phyloP scores from a whole-genome alignment of 2,888 invertebrate genomes.

The Drosophila fungiperda region DNA sequence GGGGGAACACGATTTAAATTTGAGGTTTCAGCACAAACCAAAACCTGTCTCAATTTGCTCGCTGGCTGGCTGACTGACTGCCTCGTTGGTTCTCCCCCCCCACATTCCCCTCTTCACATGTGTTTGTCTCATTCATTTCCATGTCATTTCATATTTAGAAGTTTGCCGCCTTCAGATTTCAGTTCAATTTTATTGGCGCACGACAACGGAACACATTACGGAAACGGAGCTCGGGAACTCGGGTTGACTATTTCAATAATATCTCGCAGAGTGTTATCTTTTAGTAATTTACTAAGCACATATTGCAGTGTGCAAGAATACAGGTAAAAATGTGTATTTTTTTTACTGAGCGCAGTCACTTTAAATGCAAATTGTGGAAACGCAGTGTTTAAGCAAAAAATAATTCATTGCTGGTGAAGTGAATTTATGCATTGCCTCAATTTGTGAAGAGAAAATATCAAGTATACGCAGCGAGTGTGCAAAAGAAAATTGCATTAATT shows the following conservation, averaged over 20 bases:
- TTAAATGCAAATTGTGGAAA: neutral
- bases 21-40: slow-evolving; percentile 17
- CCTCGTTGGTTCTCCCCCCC: neutral
- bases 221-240: neutral
- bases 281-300: neutral
- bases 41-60: slow-evolving; percentile 59
- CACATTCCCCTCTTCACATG: slow-evolving; percentile 4
- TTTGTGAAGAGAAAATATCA: slow-evolving; percentile 14
- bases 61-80: slow-evolving; percentile 1
- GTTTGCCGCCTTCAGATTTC: slow-evolving; percentile 59
- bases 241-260: neutral
- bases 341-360: neutral
- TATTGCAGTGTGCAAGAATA: neutral
- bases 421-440: slow-evolving; percentile 3
- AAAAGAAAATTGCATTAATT: slow-evolving; percentile 18
- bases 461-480: slow-evolving; percentile 28
- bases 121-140: slow-evolving; percentile 57
- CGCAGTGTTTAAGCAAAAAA: neutral
- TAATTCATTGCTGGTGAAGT: slow-evolving; percentile 10
- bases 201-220: slow-evolving; percentile 47
- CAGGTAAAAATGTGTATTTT: slow-evolving; percentile 13
- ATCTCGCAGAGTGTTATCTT: slow-evolving; percentile 13
- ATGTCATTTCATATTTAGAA: slow-evolving; percentile 76
- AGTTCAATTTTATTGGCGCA: slow-evolving; percentile 71
- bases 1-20: slow-evolving; percentile 23